Percentiles rank a stretch among this genome's conserved stretches.
These are phyloP conservation scores for Dicrostonyx torquatus DNA, from an alignment of 2,797 vertebrate genomes.

Conservation along the genomic window DNA sequence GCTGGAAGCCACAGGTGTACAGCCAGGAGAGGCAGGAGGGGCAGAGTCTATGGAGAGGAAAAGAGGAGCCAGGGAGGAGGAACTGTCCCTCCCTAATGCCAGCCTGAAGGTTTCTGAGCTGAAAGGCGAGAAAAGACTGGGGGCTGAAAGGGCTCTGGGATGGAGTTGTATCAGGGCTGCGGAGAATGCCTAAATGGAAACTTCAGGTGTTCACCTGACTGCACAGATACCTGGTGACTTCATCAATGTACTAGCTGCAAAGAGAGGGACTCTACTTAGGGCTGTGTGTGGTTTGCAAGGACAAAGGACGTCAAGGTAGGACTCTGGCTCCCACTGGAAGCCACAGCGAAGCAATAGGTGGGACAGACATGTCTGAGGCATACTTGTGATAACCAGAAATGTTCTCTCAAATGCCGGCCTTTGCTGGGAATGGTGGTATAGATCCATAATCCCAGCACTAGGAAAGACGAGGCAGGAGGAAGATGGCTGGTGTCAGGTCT, in stretches of 20 bases:
- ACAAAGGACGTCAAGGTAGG: no score
- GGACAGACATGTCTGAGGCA: not conserved
- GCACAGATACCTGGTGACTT: not conserved
- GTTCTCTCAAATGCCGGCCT: not conserved
- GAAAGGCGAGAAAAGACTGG: not conserved
- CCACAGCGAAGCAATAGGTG: not conserved
- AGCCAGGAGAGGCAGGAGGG: not conserved
- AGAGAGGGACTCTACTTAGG: not conserved
- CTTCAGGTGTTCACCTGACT: not conserved
- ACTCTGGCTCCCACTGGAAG: not conserved
- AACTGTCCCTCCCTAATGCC: not conserved
- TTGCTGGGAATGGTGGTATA: not conserved
- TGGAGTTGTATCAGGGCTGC: not conserved
- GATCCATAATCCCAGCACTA: not conserved
- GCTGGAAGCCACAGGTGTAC: not conserved
- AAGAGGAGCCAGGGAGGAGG: not conserved
- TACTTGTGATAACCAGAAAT: not conserved
- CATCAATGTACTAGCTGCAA: not conserved
- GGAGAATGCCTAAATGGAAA: not conserved
- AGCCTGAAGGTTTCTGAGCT: not conserved
- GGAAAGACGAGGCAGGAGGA: not conserved
- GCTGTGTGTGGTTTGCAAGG: not conserved
- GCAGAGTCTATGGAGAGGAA: not conserved
- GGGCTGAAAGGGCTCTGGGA: not conserved
- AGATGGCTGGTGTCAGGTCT: not conserved